Evolutionary conservation across 2,113 vertebrate species (phyloP).

Genomic region (Bucco capensis): DNA sequence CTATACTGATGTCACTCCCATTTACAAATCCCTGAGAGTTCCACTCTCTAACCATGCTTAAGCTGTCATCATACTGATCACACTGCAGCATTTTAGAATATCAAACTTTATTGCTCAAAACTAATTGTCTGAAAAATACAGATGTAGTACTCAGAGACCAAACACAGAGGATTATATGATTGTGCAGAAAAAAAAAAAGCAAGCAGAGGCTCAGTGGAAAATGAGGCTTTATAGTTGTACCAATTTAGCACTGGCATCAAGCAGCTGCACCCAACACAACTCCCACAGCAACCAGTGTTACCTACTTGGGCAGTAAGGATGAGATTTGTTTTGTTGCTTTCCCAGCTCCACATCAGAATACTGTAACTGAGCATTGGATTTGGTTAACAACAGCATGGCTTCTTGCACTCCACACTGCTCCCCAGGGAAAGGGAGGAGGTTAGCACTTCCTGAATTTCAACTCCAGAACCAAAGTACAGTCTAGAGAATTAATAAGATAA

Average conservation of each 20-base stretch:
- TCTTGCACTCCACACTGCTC: constrained; percentile 1
- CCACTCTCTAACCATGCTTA: background rate
- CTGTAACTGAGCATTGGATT: constrained; percentile 13
- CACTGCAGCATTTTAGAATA: constrained; percentile 58
- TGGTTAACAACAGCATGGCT: constrained; percentile 48
- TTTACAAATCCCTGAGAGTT: background rate
- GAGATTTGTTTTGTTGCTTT: background rate
- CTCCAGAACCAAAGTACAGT: constrained; percentile 27
- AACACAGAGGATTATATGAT: constrained; percentile 66
- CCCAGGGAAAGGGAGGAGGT: background rate
- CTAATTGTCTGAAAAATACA: constrained; percentile 70
- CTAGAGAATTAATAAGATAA: background rate
- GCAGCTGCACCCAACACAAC: constrained; percentile 56
- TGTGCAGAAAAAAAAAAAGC: constrained; percentile 66
- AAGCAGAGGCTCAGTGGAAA: constrained; percentile 66
- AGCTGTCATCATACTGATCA: background rate
- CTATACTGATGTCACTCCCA: background rate
- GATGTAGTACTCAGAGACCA: constrained; percentile 62
- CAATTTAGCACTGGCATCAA: constrained; percentile 65
- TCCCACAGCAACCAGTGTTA: constrained; percentile 42
- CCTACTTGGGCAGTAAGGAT: constrained; percentile 20
- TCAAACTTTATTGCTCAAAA: constrained; percentile 78
- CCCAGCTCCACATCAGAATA: constrained; percentile 24
- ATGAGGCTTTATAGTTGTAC: constrained; percentile 65
- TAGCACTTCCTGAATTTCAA: background rate